These are phyloP conservation scores for Platycheirus rosarum DNA, from an alignment of 2,888 invertebrate species.

Conservation along the genomic window DNA sequence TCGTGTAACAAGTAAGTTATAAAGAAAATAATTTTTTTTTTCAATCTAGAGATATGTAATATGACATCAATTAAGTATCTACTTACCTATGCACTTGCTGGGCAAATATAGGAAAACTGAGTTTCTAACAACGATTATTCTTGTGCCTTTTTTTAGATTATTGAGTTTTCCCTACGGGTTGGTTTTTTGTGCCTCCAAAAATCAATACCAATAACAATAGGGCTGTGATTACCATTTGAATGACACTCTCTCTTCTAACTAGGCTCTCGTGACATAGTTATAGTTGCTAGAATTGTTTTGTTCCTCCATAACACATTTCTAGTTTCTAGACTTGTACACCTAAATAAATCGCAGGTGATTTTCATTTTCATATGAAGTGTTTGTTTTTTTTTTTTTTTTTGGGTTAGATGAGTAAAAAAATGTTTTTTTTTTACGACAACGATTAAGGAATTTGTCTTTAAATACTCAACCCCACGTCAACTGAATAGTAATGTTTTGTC, in stretches of 20 bases:
- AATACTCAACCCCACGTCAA: conserved; percentile 35
- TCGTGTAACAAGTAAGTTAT: conserved; percentile 70
- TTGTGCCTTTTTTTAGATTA: conserved; percentile 22
- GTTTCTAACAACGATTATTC: neutral
- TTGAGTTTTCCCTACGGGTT: conserved; percentile 27
- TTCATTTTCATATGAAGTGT: conserved; percentile 29
- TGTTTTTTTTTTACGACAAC: conserved; percentile 18
- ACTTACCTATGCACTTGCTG: neutral
- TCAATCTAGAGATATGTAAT: neutral
- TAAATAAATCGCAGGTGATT: conserved; percentile 37
- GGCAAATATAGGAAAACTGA: neutral
- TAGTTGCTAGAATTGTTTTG: conserved; percentile 52
- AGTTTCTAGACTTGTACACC: neutral
- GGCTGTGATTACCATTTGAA: conserved; percentile 67
- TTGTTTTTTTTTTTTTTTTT: neutral
- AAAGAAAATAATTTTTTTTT: neutral
- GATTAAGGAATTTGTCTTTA: conserved; percentile 34
- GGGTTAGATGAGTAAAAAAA: neutral
- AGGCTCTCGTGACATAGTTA: conserved; percentile 66
- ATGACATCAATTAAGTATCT: conserved; percentile 14
- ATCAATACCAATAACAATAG: conserved; percentile 72
- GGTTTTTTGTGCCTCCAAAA: conserved; percentile 42
- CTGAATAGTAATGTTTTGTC: conserved; percentile 28
- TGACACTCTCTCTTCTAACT: conserved; percentile 51
- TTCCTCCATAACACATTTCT: conserved; percentile 24